Percentiles rank a stretch among this genome's conserved stretches.
Conservation (phyloP, 2,113 vertebrate species). For the Archocentrus centrarchus region DNA sequence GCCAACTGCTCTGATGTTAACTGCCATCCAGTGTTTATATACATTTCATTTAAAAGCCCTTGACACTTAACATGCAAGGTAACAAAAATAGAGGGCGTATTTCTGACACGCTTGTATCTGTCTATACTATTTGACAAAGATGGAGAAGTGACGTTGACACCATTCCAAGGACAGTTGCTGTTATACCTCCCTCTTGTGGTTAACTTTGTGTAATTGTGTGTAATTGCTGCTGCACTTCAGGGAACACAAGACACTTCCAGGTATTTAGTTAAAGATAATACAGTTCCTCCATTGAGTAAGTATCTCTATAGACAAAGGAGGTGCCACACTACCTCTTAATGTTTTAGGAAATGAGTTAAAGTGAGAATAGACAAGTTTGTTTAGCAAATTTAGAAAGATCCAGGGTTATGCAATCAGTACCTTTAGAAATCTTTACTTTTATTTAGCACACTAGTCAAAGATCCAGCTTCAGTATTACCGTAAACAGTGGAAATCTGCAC, state of each 20-base stretch:
- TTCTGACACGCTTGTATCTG: not conserved
- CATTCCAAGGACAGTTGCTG: constrained; percentile 1
- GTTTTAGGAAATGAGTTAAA: not conserved
- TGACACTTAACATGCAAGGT: not conserved
- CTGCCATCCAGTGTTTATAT: not conserved
- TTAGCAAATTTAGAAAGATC: not conserved
- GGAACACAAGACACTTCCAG: not conserved
- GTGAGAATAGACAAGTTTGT: not conserved
- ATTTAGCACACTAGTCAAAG: constrained; percentile 7
- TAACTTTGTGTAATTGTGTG: constrained; percentile 11
- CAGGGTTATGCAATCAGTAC: not conserved
- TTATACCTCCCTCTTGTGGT: constrained; percentile 72
- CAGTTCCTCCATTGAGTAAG: not conserved
- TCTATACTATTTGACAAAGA: constrained; percentile 9
- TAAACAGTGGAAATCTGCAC: not conserved
- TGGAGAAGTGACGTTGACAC: constrained; percentile 9
- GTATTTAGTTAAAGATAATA: not conserved
- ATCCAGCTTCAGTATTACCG: not conserved
- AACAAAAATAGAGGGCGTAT: not conserved
- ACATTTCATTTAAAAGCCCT: constrained; percentile 7
- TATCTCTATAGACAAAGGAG: not conserved
- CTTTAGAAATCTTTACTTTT: constrained; percentile 37
- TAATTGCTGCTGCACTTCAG: constrained; percentile 7
- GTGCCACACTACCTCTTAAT: not conserved
- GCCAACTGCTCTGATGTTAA: constrained; percentile 1